Evolutionary conservation across 2,113 vertebrate genomes (phyloP), one percentile per base, ranked within the genome.

Genomic region (Pipra filicauda): DNA sequence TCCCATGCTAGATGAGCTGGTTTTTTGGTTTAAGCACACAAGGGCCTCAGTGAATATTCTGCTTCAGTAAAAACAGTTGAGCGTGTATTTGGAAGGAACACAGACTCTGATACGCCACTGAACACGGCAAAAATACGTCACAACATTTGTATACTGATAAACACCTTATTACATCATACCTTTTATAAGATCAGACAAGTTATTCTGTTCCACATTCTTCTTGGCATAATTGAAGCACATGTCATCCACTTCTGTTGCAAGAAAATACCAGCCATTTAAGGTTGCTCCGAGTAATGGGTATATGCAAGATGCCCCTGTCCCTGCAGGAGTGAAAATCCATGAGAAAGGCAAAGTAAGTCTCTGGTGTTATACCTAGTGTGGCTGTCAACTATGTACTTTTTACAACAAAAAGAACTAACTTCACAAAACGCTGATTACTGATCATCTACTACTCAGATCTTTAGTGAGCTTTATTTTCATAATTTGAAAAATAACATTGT

Each of bases 161-260:
- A 77, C 5, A 58, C 8, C 9, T 84, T 85, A 72, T 49, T 37
- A 41, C 30, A 59, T 12, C 59, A 67, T 93, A 99, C 99, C 99
- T 99, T 99, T 99, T 95, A 99, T 99, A 83, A 99, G 99, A 90
- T 99, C 99, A 76, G 99, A 99, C 95, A 99, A 95, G 46, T 98
- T 98, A 98, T 99, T 99, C 96, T 99, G 99, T 89, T 99, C 99
- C 96, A 99, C 99, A 18, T 99, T 99, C 97, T 99, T 99, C 88
- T 98, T 99, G n/a, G 99, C 99, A 16, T 99, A 99, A 98, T 99
- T 98, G 94, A 99, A 99, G 95, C 99, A 99, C 97, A 99, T 99
- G 96, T 99, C 99, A 85, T 99, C 99, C 84, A 99, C 99, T 97
- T 99, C 99, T 35, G 99, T 99, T 78, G 99, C 99, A 48, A 99